Base-by-base conservation (phyloP, 2,113 vertebrate genomes). In the Oriolus oriolus region DNA sequence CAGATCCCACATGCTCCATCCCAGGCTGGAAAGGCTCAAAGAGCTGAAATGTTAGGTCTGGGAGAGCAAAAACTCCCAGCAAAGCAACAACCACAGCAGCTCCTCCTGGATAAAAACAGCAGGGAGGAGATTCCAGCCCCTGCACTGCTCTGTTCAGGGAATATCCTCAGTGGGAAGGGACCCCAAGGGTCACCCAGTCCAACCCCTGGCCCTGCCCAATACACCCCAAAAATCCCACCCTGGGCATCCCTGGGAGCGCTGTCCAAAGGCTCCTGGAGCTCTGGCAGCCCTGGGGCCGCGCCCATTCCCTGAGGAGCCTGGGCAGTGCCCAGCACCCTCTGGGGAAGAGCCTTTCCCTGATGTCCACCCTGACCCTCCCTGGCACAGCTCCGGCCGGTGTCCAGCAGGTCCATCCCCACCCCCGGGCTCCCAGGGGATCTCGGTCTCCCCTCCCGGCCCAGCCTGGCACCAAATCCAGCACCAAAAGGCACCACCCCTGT, bases 241-340 rank as follows among this genome's bases (percentile, higher is more conserved):
- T 24, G 1, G 8, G 19, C 44, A 44, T 18, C 11, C 41, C 39
- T 6, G 11, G 10, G 18, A 47, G 41, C 1, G 7, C 0, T 64
- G 59, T 15, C 50, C 69, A 41, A n/a, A n/a, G 2, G 9, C 41
- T 74, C 22, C 81, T 5, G 49, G 82, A 54, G 59, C 59, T 54
- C 23, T 20, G 42, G 23, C n/a, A 74, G 59, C 59, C 82, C 4
- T 1, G 19, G 30, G 42, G 12, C 28, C 0, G 1, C 30, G 31
- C 2, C 11, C 61, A 18, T 1, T 17, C 37, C 35, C 31, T 24
- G 41, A n/a, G 41, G 8, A 64, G 10, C 7, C 47, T 21, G 60
- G 10, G 2, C 44, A 69, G 79, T 68, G 35, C 33, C 52, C 21
- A 11, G 12, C 42, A 41, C 30, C 41, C 50, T 56, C 30, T 4